phyloP scores from a whole-genome alignment of 1,140 invertebrate species.

The Lasioglossum albipes region DNA sequence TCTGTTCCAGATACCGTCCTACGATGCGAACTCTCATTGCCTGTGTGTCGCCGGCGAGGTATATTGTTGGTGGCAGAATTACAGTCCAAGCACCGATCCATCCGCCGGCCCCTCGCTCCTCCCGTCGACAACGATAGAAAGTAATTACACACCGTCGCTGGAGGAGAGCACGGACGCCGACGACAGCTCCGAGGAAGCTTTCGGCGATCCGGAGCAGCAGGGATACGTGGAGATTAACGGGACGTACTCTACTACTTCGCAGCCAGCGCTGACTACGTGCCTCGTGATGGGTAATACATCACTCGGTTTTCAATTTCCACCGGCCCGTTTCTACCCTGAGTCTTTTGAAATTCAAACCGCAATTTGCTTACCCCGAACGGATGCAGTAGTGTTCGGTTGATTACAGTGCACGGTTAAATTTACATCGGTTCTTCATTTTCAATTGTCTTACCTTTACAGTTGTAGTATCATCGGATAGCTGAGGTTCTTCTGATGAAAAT shows the following conservation, averaged over 20 bases:
- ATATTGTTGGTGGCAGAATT: constrained; percentile 88
- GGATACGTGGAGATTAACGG: constrained; percentile 54
- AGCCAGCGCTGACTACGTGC: constrained; percentile 62
- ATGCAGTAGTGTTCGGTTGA: no score
- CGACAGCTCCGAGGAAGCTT: constrained; percentile 62
- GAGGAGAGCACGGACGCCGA: constrained; percentile 46
- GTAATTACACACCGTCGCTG: constrained; percentile 60
- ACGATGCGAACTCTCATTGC: constrained; percentile 85
- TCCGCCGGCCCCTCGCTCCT: constrained; percentile 70
- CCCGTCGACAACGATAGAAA: constrained; percentile 64
- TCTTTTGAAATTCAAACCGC: no score
- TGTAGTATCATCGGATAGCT: no score
- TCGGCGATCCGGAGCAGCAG: constrained; percentile 62
- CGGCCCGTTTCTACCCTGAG: no score
- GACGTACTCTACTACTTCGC: constrained; percentile 49
- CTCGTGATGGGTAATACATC: constrained; percentile 72
- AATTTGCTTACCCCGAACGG: no score
- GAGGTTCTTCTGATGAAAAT: no score
- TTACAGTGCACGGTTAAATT: no score
- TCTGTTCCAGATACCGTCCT: constrained; percentile 73
- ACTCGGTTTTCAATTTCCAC: constrained; percentile 3
- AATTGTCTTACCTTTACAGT: no score
- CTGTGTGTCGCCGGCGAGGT: constrained; percentile 86
- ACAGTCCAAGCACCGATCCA: constrained; percentile 72
- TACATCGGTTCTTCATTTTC: no score